A percentile compares a stretch with the other conserved stretches of the same genome.
These are phyloP conservation scores for Drosophila bipectinata DNA, from an alignment of 1,140 invertebrate species.

Conservation along the genomic window DNA sequence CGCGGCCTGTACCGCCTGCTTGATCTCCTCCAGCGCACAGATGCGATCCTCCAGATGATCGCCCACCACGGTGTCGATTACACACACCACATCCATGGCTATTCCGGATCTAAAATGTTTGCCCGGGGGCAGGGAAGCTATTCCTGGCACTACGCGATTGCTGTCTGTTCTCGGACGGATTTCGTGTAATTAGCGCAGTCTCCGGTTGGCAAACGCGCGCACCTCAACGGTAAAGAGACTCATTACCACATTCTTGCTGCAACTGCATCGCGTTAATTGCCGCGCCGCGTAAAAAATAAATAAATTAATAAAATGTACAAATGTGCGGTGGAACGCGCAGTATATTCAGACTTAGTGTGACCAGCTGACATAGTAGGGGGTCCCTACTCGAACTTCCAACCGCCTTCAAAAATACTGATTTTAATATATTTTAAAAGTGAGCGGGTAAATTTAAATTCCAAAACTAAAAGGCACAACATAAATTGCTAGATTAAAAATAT, in stretches of 20 bases:
- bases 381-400: background rate
- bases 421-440: background rate
- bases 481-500: background rate
- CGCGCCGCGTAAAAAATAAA: conserved; percentile 58
- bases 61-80: conserved; percentile 91
- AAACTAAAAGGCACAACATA: too few species aligned
- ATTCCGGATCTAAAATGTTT: conserved; percentile 17
- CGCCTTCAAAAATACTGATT: background rate
- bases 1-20: conserved; percentile 90
- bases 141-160: conserved; percentile 53
- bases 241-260: conserved; percentile 67
- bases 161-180: conserved; percentile 41
- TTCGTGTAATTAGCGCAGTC: conserved; percentile 30
- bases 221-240: conserved; percentile 51
- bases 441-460: background rate
- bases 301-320: conserved; percentile 41
- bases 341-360: conserved; percentile 9
- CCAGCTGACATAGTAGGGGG: background rate
- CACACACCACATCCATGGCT: conserved; percentile 95
- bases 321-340: conserved; percentile 48
- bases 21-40: conserved; percentile 93
- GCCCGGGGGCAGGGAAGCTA: conserved; percentile 42
- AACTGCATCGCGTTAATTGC: conserved; percentile 64
- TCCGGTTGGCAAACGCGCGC: conserved; percentile 28
- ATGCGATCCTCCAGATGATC: conserved; percentile 90